Percentiles rank a stretch among this genome's conserved stretches.
phyloP scores from a whole-genome alignment of 2,888 invertebrate species.

The Trilocha varians region DNA sequence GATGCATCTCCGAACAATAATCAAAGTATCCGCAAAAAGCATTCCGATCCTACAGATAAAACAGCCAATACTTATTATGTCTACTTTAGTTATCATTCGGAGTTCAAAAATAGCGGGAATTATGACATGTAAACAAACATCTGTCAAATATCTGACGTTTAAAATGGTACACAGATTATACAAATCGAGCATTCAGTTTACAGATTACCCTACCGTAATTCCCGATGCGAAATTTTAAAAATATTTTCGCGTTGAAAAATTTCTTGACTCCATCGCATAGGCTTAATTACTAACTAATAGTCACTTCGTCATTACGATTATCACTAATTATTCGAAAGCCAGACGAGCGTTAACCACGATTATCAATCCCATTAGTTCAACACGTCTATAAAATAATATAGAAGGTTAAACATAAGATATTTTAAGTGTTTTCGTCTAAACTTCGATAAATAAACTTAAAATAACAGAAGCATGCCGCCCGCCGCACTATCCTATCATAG shows the following conservation, averaged over 20 bases:
- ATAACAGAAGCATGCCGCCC: slow-evolving; percentile 61
- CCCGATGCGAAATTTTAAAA: not conserved
- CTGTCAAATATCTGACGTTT: too few species aligned
- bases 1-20: not conserved
- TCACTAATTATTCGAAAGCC: slow-evolving; percentile 49
- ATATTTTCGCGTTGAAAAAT: not conserved
- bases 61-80: too few species aligned
- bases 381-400: not conserved
- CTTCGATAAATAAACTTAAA: slow-evolving; percentile 30
- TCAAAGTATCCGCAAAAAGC: too few species aligned
- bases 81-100: too few species aligned
- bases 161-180: too few species aligned
- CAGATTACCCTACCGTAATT: not conserved
- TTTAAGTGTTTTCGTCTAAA: slow-evolving; percentile 24
- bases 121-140: too few species aligned
- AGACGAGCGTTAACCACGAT: slow-evolving; percentile 32
- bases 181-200: too few species aligned
- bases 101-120: too few species aligned
- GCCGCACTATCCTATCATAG: slow-evolving; percentile 65
- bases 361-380: not conserved
- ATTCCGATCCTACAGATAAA: too few species aligned
- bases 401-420: not conserved
- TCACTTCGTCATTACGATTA: slow-evolving; percentile 57
- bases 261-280: not conserved
- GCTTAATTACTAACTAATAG: slow-evolving; percentile 55